Percentiles rank a stretch among this genome's conserved stretches.
Conservation (phyloP, 2,888 invertebrate genomes). For the Cantharis flavilabris region DNA sequence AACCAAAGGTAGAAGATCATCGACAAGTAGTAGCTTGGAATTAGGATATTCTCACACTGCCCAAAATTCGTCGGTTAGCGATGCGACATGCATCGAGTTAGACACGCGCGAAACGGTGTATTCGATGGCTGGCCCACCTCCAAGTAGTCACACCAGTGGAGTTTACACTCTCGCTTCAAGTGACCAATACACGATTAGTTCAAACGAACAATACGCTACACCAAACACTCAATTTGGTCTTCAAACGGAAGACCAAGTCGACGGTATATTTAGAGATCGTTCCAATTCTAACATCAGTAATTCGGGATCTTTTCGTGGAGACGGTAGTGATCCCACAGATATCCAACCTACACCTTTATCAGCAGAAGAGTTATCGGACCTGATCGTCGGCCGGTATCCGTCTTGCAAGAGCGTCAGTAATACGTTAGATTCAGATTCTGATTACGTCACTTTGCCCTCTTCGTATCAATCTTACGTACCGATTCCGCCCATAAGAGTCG, state of each 20-base stretch:
- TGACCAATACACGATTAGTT: conserved; percentile 54
- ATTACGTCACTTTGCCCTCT: conserved; percentile 79
- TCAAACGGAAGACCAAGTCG: conserved; percentile 53
- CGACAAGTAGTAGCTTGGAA: conserved; percentile 81
- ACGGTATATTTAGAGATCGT: conserved; percentile 64
- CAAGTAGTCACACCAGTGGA: conserved; percentile 83
- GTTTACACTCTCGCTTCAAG: conserved; percentile 81
- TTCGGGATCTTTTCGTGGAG: conserved; percentile 80
- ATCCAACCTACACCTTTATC: conserved; percentile 75
- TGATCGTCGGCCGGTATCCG: conserved; percentile 82
- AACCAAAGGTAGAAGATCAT: conserved; percentile 64
- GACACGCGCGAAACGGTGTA: conserved; percentile 60
- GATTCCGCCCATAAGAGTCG: conserved; percentile 71
- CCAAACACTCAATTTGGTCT: conserved; percentile 46
- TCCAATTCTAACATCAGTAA: conserved; percentile 82
- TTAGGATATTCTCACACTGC: conserved; percentile 86
- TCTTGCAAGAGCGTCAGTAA: conserved; percentile 79
- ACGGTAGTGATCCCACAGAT: conserved; percentile 87
- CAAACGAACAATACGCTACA: conserved; percentile 47
- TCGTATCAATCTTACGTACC: conserved; percentile 60
- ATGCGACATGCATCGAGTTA: conserved; percentile 70
- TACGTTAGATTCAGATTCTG: conserved; percentile 86
- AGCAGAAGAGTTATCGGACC: conserved; percentile 81
- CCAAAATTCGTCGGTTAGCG: conserved; percentile 80
- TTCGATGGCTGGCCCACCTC: conserved; percentile 62